Conservation (phyloP, 2,113 vertebrate species). For the Hipposideros armiger region DNA sequence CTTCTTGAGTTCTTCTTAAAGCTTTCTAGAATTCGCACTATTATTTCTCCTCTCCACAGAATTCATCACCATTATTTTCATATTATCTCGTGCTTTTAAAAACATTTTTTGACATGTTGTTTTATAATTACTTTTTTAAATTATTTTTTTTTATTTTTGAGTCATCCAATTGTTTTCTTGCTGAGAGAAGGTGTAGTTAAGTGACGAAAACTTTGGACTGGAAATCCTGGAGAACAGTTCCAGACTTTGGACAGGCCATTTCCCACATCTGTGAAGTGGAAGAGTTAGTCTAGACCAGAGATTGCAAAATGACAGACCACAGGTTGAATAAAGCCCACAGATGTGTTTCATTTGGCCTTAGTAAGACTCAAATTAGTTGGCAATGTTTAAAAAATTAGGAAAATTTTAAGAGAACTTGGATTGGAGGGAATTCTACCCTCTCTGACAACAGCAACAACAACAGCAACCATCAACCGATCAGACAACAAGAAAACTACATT, state of each 20-base stretch:
- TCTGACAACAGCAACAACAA: neutral
- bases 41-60: neutral
- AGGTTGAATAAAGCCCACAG: neutral
- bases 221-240: neutral
- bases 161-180: neutral
- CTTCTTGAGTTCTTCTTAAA: neutral
- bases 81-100: neutral
- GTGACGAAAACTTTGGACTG: neutral
- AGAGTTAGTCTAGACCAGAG: neutral
- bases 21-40: neutral
- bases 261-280: neutral
- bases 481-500: slow-evolving; percentile 13
- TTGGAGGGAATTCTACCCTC: neutral
- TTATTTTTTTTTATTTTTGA: neutral
- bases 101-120: neutral
- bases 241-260: neutral
- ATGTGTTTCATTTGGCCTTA: neutral
- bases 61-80: neutral
- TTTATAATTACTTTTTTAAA: neutral
- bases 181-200: neutral
- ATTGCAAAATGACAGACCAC: neutral
- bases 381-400: slow-evolving; percentile 7
- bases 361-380: slow-evolving; percentile 12
- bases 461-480: neutral
- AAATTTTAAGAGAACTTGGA: neutral